Conservation (phyloP, 2,888 invertebrate species). For the Amblyjoppa proteus region DNA sequence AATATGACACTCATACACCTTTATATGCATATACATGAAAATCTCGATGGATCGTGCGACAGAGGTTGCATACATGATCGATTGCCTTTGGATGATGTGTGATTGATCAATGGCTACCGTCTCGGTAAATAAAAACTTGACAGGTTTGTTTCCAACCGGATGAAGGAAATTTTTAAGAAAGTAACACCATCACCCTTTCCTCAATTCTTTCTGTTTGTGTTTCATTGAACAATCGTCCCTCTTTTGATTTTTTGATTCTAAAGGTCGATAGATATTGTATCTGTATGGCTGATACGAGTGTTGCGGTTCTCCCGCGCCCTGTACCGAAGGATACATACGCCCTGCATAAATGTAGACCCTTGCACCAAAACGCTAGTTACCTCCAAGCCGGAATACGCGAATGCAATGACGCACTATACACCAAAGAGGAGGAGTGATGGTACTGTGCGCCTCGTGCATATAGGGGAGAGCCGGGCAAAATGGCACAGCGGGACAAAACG, state of each 20-base stretch:
- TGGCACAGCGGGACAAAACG: too few relatives aligned
- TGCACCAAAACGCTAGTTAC: conserved; percentile 36
- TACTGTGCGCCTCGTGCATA: conserved; percentile 7
- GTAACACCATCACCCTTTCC: background rate
- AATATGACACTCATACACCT: conserved; percentile 79
- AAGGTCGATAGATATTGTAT: too few relatives aligned
- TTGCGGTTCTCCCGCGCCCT: background rate
- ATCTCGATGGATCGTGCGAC: conserved; percentile 43
- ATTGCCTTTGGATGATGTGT: conserved; percentile 72
- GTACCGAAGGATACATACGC: background rate
- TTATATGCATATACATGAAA: conserved; percentile 32
- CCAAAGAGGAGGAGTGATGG: conserved; percentile 5
- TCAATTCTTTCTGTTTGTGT: background rate
- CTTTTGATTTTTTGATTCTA: background rate
- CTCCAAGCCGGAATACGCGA: conserved; percentile 7
- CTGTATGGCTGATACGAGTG: background rate
- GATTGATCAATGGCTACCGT: conserved; percentile 74
- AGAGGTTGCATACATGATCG: conserved; percentile 74
- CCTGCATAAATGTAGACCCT: background rate
- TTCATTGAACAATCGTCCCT: background rate
- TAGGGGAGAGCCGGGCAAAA: background rate
- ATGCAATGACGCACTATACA: background rate
- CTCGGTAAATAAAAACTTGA: conserved; percentile 16
- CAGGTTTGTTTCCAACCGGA: background rate
- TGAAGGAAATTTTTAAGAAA: background rate